Conservation (phyloP, 2,113 vertebrate species). For the Larimichthys polyactis region DNA sequence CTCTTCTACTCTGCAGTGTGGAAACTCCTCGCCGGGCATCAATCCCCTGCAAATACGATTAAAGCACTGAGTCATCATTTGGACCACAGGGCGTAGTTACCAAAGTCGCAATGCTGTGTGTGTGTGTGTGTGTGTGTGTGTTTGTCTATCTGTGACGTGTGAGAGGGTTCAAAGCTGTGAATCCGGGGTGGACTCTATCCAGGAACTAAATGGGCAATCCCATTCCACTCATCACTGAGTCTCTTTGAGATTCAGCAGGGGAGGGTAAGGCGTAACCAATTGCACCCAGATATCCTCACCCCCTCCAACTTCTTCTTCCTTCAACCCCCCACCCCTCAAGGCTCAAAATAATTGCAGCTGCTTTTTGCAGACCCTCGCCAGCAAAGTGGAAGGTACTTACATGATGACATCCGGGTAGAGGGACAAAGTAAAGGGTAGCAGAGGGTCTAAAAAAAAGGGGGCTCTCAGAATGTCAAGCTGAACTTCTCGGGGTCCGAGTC, state of each 20-base stretch:
- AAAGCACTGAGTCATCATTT: conserved; percentile 70
- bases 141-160: conserved; percentile 40
- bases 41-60: conserved; percentile 75
- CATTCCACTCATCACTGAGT: conserved; percentile 54
- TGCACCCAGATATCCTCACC: conserved; percentile 47
- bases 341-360: conserved; percentile 58
- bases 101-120: conserved; percentile 29
- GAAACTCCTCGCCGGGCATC: conserved; percentile 66
- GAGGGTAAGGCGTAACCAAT: conserved; percentile 61
- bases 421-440: conserved; percentile 48
- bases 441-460: conserved; percentile 50
- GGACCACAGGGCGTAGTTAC: conserved; percentile 61
- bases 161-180: conserved; percentile 30
- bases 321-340: conserved; percentile 3
- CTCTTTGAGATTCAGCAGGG: conserved; percentile 53
- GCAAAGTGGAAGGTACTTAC: conserved; percentile 28
- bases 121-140: conserved; percentile 30
- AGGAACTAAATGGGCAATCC: conserved; percentile 60
- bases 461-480: conserved; percentile 66
- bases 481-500: conserved; percentile 42
- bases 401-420: conserved; percentile 32
- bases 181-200: conserved; percentile 32
- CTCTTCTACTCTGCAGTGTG: conserved; percentile 16
- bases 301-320: conserved; percentile 20
- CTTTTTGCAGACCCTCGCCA: conserved; percentile 42